phyloP scores from a whole-genome alignment of 2,113 vertebrate species.

The Entomyzon cyanotis region DNA sequence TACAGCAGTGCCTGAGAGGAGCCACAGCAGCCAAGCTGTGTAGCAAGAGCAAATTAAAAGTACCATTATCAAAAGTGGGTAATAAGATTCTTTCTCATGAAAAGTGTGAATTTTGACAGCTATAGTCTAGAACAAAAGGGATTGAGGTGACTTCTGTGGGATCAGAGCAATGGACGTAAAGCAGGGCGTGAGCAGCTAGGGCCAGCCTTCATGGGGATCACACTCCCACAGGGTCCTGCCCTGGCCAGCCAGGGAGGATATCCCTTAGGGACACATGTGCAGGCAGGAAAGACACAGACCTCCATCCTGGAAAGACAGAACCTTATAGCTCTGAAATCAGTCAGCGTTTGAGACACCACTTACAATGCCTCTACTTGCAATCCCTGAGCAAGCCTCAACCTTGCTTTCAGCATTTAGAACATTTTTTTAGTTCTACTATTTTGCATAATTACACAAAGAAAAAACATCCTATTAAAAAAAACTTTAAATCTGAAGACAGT shows the following conservation, averaged over 20 bases:
- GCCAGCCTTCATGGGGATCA: rapidly evolving
- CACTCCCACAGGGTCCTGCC: not conserved
- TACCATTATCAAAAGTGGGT: not conserved
- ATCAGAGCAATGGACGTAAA: not conserved
- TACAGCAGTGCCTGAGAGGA: not conserved
- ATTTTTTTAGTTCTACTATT: not conserved
- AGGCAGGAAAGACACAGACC: not conserved
- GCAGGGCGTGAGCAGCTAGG: not conserved
- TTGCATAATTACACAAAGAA: not conserved
- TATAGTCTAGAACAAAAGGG: not conserved
- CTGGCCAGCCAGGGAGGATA: not conserved
- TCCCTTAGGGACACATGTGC: rapidly evolving
- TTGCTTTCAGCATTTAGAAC: not conserved
- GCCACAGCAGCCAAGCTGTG: not conserved
- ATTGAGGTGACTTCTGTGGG: not conserved
- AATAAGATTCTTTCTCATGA: not conserved
- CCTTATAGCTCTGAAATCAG: not conserved
- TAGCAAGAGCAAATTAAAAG: not conserved
- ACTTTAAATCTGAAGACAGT: not conserved
- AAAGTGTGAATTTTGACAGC: not conserved
- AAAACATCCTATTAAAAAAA: not conserved
- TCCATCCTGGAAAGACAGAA: not conserved
- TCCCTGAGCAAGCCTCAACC: not conserved
- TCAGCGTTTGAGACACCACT: not conserved
- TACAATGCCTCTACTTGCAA: not conserved